Evolutionary conservation across 2,888 invertebrate genomes (phyloP).

Genomic region (Acronicta aceris): DNA sequence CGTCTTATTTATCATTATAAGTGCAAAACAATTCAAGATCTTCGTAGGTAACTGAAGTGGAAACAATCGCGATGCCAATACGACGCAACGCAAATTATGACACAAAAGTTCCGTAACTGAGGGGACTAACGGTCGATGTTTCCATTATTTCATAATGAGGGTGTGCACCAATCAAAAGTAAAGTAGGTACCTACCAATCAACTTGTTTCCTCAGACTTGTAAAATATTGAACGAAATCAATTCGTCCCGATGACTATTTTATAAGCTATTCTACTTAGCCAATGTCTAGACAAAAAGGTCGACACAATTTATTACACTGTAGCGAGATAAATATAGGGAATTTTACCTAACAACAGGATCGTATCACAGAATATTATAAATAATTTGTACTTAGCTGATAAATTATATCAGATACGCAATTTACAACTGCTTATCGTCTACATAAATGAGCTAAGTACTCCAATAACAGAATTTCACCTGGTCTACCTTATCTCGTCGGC

Average conservation of each 20-base stretch:
- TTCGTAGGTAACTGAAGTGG: constrained; percentile 48
- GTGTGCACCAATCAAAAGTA: constrained; percentile 18
- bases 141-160: constrained; percentile 51
- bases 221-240: constrained; percentile 10
- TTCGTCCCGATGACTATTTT: constrained; percentile 12
- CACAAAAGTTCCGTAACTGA: constrained; percentile 55
- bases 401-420: constrained; percentile 34
- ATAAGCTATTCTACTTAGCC: not conserved
- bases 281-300: not conserved
- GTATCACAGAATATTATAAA: constrained; percentile 16
- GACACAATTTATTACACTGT: no score
- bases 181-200: constrained; percentile 3
- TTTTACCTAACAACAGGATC: constrained; percentile 31
- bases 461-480: no score
- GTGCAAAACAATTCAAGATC: constrained; percentile 18
- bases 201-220: constrained; percentile 33
- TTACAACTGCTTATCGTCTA: constrained; percentile 28
- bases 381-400: constrained; percentile 31
- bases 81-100: constrained; percentile 49
- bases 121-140: constrained; percentile 31
- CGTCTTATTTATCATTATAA: no score
- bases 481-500: no score
- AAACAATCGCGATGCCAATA: constrained; percentile 54
- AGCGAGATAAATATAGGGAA: not conserved
- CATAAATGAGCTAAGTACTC: constrained; percentile 8